Evolutionary conservation across 2,888 invertebrate species (phyloP), one percentile per base, ranked within the genome.

Genomic region (Polia nebulosa): DNA sequence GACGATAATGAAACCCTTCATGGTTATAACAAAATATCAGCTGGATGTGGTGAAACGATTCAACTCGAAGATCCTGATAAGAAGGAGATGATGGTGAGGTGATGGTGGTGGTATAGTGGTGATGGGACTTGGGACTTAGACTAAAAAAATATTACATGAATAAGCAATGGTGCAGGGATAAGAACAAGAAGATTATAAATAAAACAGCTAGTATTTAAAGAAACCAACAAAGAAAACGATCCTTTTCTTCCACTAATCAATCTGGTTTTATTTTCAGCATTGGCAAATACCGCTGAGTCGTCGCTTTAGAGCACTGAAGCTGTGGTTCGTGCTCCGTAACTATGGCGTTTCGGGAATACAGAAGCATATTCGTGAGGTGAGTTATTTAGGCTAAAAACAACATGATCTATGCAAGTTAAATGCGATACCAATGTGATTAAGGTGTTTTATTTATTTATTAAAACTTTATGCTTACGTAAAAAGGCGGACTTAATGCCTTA

Each of bases 261-360:
- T 27, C 3, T 27, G 27, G 3, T 27, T 52, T 59, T 57, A 15
- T 68, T 96, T 96, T 17, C 90, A 99, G 99, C 99, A 99, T 88
- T 99, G 99, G 99, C 99, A 99, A 94, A 99, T 99, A 62, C 99
- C 99, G 0, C 90, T 99, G 59, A 99, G 99, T 85, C 98, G 98
- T 88, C 96, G 99, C 77, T 99, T 99, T 91, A 96, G 99, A 39
- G 97, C 99, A 0, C 91, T 99, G 41, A 99, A 99, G 90, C 95
- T 99, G 0, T 99, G 99, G 99, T 99, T 99, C 89, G 99, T 99
- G 0, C 96, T 99, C n/a, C 96, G 99, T 51, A 98, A 98, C 86
- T 99, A 97, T 86, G 99, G 99, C 9, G 97, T 99, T 17, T 97
- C 97, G 72, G 99, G 99, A 0, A 95, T 99, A 1, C 99, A 99